Conservation (phyloP, 2,888 invertebrate genomes). For the Crioceris asparagi region DNA sequence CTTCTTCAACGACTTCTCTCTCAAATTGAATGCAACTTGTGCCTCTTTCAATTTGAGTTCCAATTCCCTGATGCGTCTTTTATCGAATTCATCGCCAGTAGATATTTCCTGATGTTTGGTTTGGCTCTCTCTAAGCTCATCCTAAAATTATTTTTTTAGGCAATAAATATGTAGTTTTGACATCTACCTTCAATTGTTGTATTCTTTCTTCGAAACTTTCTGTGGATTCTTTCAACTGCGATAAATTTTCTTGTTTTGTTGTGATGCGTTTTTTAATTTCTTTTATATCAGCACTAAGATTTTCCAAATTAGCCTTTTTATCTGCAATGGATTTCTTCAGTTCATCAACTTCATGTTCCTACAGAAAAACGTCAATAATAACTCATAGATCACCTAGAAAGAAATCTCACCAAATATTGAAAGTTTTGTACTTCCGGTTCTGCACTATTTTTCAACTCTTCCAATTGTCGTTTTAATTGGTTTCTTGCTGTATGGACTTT, state of each 20-base stretch:
- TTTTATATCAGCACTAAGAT: constrained; percentile 28
- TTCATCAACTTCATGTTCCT: constrained; percentile 32
- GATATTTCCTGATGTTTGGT: constrained; percentile 35
- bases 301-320: constrained; percentile 31
- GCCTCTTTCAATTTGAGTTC: constrained; percentile 22
- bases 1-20: too few relatives aligned
- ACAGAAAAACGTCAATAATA: constrained; percentile 10
- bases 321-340: constrained; percentile 36
- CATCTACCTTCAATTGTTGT: constrained; percentile 26
- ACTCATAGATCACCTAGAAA: not conserved
- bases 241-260: constrained; percentile 35
- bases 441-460: constrained; percentile 30
- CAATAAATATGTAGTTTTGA: too few relatives aligned
- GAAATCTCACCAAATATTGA: constrained; percentile 25
- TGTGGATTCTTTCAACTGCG: constrained; percentile 24
- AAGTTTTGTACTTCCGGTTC: constrained; percentile 32
- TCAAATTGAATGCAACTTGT: constrained; percentile 38
- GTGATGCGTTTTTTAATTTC: constrained; percentile 28
- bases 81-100: constrained; percentile 26
- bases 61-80: constrained; percentile 23
- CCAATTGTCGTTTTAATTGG: constrained; percentile 24
- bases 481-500: constrained; percentile 23
- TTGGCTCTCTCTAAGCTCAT: constrained; percentile 41
- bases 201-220: constrained; percentile 28
- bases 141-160: too few relatives aligned